Conservation (phyloP, 2,113 vertebrate genomes). For the Trematomus loennbergii region DNA sequence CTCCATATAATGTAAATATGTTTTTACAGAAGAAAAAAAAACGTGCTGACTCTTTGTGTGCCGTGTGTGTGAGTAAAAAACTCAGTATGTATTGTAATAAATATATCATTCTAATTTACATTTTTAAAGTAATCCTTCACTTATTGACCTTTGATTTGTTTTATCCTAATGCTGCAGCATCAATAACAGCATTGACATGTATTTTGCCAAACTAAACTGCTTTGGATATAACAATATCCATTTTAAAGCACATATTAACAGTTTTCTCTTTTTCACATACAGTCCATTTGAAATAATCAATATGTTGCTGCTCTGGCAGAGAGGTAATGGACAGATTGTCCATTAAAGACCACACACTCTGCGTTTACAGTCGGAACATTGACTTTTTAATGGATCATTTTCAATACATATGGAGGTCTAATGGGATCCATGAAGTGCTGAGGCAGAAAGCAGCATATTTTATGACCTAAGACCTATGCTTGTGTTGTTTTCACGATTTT, state of each 20-base stretch:
- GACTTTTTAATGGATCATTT: slow-evolving; percentile 49
- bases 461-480: slow-evolving; percentile 44
- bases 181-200: slow-evolving; percentile 9
- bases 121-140: background rate
- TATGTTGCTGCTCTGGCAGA: slow-evolving; percentile 51
- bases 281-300: slow-evolving; percentile 54
- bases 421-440: slow-evolving; percentile 69
- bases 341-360: slow-evolving; percentile 49
- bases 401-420: slow-evolving; percentile 58
- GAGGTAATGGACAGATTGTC: slow-evolving; percentile 60
- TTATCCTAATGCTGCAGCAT: background rate
- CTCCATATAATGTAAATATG: background rate
- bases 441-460: slow-evolving; percentile 44
- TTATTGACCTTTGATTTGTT: background rate
- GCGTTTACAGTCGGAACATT: slow-evolving; percentile 21
- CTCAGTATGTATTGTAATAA: background rate
- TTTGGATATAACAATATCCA: background rate
- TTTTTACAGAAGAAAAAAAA: background rate
- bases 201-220: background rate
- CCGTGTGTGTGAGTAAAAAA: background rate
- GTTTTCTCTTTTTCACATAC: slow-evolving; percentile 1
- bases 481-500: slow-evolving; percentile 42
- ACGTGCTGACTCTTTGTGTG: background rate
- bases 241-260: slow-evolving; percentile 28
- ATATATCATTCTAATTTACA: background rate